Evolutionary conservation across 1,140 invertebrate species (phyloP).

Genomic region (Papilio polytes): DNA sequence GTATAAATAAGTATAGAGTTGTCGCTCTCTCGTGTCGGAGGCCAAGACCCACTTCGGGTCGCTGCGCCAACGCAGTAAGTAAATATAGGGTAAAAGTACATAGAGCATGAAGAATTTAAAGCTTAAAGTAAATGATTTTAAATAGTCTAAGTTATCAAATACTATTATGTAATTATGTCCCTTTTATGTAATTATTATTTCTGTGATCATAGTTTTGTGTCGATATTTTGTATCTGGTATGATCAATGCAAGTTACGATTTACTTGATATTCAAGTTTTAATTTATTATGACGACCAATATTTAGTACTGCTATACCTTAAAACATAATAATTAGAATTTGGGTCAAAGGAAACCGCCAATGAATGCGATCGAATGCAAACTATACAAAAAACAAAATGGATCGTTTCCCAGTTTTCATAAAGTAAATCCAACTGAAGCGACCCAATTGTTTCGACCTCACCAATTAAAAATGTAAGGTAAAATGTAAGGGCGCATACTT

Average conservation of each 20-base stretch:
- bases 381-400: slow-evolving; percentile 52
- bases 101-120: neutral
- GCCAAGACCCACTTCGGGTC: too few species aligned
- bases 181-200: too few species aligned
- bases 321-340: neutral
- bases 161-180: too few species aligned
- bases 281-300: neutral
- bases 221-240: too few species aligned
- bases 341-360: slow-evolving; percentile 40
- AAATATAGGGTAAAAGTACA: neutral
- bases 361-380: slow-evolving; percentile 40
- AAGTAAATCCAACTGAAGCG: slow-evolving; percentile 69
- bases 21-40: too few species aligned
- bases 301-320: neutral
- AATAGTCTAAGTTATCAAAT: too few species aligned
- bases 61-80: too few species aligned
- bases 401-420: slow-evolving; percentile 53
- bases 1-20: too few species aligned
- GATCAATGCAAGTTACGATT: too few species aligned
- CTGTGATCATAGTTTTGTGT: too few species aligned
- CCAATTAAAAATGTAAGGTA: slow-evolving; percentile 82
- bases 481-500: slow-evolving; percentile 45
- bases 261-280: neutral
- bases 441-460: slow-evolving; percentile 81
- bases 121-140: neutral